phyloP scores from a whole-genome alignment of 2,113 vertebrate genomes.

The Neogobius melanostomus region DNA sequence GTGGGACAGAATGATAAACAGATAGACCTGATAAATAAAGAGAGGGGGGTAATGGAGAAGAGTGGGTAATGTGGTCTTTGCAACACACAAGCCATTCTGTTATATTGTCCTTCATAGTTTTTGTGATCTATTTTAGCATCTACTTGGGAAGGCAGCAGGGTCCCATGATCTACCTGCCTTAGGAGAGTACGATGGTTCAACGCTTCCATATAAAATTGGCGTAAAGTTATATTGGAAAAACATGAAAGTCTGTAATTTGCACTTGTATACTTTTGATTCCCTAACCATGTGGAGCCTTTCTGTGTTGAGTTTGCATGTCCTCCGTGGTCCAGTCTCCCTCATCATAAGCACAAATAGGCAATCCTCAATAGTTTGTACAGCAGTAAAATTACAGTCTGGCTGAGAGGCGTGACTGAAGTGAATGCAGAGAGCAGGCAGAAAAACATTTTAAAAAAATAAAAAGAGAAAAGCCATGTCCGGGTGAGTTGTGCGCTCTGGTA shows the following conservation, averaged over 20 bases:
- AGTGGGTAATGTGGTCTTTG: conserved; percentile 4
- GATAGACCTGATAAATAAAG: conserved; percentile 39
- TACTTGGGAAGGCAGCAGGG: too few relatives aligned
- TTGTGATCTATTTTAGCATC: neutral
- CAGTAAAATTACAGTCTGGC: neutral
- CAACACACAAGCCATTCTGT: neutral
- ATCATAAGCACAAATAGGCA: too few relatives aligned
- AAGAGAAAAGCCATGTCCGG: conserved; percentile 56
- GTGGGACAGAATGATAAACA: conserved; percentile 51
- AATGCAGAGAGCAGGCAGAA: neutral
- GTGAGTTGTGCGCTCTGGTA: conserved; percentile 42
- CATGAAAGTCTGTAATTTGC: too few relatives aligned
- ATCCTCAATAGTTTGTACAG: neutral
- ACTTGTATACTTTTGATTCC: too few relatives aligned
- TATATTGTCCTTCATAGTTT: neutral
- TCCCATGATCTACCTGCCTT: too few relatives aligned
- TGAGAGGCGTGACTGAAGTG: neutral
- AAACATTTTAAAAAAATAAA: conserved; percentile 6
- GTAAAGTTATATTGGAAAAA: too few relatives aligned
- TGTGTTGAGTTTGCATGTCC: too few relatives aligned
- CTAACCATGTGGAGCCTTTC: too few relatives aligned
- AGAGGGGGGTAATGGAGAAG: conserved; percentile 12
- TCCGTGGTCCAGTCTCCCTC: too few relatives aligned
- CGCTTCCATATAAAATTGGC: too few relatives aligned
- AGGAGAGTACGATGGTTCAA: too few relatives aligned